Evolutionary conservation across 1,140 invertebrate species (phyloP).

Genomic region (Drepana arcuata): DNA sequence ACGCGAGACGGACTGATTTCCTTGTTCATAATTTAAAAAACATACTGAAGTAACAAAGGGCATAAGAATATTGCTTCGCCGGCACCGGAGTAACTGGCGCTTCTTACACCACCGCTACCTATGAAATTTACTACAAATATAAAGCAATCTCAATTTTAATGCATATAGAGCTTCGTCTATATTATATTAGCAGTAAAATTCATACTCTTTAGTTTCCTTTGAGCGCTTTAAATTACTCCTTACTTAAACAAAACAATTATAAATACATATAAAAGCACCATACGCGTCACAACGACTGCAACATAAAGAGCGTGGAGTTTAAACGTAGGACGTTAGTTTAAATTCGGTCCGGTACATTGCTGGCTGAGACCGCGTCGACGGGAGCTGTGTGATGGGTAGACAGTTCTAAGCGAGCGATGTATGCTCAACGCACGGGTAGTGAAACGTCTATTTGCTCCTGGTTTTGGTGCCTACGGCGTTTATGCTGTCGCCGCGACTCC

Average conservation of each 20-base stretch:
- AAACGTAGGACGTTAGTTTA: slow-evolving; percentile 33
- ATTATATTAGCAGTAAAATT: too few species aligned
- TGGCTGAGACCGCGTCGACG: slow-evolving; percentile 4
- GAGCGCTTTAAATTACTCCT: too few species aligned
- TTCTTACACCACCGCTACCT: too few species aligned
- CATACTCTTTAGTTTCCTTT: too few species aligned
- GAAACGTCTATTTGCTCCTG: slow-evolving; percentile 47
- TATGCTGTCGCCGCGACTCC: slow-evolving; percentile 79
- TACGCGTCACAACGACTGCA: slow-evolving; percentile 45
- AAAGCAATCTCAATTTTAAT: too few species aligned
- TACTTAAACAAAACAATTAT: slow-evolving; percentile 23
- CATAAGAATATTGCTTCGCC: slow-evolving; percentile 23
- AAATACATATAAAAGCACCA: slow-evolving; percentile 54
- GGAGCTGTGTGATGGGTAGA: not conserved
- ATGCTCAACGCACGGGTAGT: slow-evolving; percentile 4
- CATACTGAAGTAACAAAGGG: slow-evolving; percentile 16
- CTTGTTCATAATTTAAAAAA: slow-evolving; percentile 7
- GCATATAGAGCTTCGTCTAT: too few species aligned
- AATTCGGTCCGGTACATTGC: slow-evolving; percentile 31
- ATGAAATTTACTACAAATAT: too few species aligned
- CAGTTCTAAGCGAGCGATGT: slow-evolving; percentile 9
- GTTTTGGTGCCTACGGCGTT: slow-evolving; percentile 74
- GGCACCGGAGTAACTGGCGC: too few species aligned
- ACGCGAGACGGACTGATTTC: slow-evolving; percentile 23
- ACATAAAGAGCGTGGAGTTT: slow-evolving; percentile 26